Evolutionary conservation across 2,888 invertebrate genomes (phyloP).

Genomic region (Cantharis flavilabris): DNA sequence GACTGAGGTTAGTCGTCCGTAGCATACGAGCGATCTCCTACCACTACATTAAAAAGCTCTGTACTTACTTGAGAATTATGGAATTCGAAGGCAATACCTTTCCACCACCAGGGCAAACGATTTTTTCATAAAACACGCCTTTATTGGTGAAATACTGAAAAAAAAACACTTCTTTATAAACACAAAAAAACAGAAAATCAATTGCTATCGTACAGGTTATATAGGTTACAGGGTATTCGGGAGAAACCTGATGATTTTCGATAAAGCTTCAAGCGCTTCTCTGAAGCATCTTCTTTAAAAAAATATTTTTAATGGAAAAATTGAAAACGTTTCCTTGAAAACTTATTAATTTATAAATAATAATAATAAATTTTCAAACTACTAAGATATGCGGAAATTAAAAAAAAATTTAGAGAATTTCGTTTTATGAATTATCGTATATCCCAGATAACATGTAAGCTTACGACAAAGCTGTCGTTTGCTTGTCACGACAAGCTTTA

Average conservation of each 20-base stretch:
- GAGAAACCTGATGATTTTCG: neutral
- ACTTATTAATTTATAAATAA: too few relatives aligned
- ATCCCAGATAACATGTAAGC: too few relatives aligned
- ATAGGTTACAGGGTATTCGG: neutral
- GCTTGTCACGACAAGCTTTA: too few relatives aligned
- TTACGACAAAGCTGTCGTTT: too few relatives aligned
- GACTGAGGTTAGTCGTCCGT: constrained; percentile 16
- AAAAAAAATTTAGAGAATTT: too few relatives aligned
- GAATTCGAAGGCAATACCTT: constrained; percentile 57
- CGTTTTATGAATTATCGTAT: too few relatives aligned
- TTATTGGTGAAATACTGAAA: constrained; percentile 55
- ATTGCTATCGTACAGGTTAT: neutral
- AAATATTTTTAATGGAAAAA: too few relatives aligned
- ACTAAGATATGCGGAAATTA: too few relatives aligned
- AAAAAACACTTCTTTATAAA: constrained; percentile 8
- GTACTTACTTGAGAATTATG: constrained; percentile 55
- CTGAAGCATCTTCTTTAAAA: too few relatives aligned
- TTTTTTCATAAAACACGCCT: constrained; percentile 58
- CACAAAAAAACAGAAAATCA: neutral
- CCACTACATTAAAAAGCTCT: constrained; percentile 6
- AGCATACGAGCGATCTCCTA: neutral
- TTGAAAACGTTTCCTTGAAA: too few relatives aligned
- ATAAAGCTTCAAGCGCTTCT: neutral
- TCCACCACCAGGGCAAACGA: constrained; percentile 60
- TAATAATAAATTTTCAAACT: too few relatives aligned